phyloP scores from a whole-genome alignment of 2,888 invertebrate genomes.

The Nemurella pictetii region DNA sequence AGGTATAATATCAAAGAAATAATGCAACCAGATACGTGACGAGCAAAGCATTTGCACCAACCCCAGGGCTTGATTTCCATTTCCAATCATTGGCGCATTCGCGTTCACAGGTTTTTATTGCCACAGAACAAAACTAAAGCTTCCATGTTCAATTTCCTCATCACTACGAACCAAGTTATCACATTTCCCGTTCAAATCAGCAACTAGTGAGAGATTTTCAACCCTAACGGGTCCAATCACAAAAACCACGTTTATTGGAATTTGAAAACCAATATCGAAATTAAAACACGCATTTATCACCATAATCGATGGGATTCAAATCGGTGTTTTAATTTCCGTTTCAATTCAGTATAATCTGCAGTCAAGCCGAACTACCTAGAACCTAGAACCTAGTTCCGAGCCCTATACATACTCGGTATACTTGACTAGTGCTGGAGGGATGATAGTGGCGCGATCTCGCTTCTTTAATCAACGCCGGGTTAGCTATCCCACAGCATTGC shows the following conservation, averaged over 20 bases:
- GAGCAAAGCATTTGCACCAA: neutral
- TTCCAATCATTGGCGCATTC: neutral
- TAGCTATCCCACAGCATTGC: no score
- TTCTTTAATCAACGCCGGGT: no score
- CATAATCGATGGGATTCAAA: conserved; percentile 8
- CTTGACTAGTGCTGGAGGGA: no score
- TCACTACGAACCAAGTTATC: neutral
- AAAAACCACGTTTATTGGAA: conserved; percentile 4
- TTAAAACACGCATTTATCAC: conserved; percentile 22
- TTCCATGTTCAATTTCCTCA: conserved; percentile 21
- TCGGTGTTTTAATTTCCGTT: conserved; percentile 16
- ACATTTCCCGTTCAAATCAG: conserved; percentile 25
- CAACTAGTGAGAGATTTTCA: conserved; percentile 3
- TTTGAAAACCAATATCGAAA: neutral
- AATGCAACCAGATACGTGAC: neutral
- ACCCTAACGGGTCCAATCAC: conserved; percentile 9
- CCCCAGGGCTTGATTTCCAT: neutral
- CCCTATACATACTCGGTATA: no score
- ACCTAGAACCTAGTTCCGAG: no score
- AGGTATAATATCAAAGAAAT: neutral
- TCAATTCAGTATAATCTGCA: neutral
- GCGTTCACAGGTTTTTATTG: neutral
- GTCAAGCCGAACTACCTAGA: no score
- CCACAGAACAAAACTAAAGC: conserved; percentile 11
- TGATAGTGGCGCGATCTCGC: no score